Conservation (phyloP, 2,797 vertebrate genomes). For the Rhinella marina region DNA sequence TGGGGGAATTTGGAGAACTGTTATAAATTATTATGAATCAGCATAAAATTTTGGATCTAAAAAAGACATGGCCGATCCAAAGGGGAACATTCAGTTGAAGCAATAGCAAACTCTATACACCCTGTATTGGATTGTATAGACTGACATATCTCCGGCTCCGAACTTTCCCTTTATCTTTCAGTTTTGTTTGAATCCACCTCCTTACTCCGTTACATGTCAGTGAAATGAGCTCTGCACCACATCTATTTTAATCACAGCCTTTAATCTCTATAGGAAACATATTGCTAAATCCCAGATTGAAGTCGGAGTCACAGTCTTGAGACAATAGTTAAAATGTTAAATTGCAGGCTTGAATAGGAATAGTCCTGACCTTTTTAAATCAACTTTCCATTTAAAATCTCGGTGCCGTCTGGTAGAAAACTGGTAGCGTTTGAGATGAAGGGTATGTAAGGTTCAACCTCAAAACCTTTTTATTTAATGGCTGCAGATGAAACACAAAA, state of each 20-base stretch:
- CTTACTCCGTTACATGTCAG: background rate
- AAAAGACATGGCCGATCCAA: no score
- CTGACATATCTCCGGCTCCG: background rate
- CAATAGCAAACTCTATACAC: background rate
- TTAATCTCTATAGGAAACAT: background rate
- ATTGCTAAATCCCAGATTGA: slow-evolving; percentile 19
- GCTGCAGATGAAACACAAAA: slow-evolving; percentile 45
- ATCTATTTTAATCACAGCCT: background rate
- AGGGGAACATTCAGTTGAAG: background rate
- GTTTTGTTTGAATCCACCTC: background rate
- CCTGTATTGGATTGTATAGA: background rate
- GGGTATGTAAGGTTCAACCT: slow-evolving; percentile 40
- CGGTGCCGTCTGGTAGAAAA: slow-evolving; percentile 33
- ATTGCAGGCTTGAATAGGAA: slow-evolving; percentile 37
- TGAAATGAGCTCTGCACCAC: slow-evolving; percentile 11
- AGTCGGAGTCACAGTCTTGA: slow-evolving; percentile 22
- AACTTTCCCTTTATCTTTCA: background rate
- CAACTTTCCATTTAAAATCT: slow-evolving; percentile 55
- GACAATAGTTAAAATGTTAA: slow-evolving; percentile 41
- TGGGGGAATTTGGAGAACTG: no score
- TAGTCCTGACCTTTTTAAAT: slow-evolving; percentile 59
- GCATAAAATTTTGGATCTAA: no score
- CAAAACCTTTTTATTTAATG: slow-evolving; percentile 59
- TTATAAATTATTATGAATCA: no score
- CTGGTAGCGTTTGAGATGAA: slow-evolving; percentile 50